Evolutionary conservation across 2,797 vertebrate genomes (phyloP).

Genomic region (Platyrinchus mystaceus): DNA sequence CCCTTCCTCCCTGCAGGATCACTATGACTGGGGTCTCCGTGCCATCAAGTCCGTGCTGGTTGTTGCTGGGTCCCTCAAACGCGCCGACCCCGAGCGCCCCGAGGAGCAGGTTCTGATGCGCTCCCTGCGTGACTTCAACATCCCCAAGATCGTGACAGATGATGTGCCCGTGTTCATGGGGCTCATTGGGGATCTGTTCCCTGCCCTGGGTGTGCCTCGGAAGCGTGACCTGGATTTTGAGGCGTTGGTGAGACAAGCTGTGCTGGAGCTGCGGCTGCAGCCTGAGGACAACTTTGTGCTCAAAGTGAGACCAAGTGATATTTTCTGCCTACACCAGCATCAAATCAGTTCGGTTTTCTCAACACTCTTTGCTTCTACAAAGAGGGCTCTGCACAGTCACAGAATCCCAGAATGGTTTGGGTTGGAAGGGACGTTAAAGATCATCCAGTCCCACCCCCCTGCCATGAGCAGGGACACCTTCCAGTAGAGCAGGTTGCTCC

Average conservation of each 20-base stretch:
- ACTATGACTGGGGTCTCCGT: slow-evolving; percentile 96
- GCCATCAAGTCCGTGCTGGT: slow-evolving; percentile 97
- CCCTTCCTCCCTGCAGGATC: slow-evolving; percentile 70
- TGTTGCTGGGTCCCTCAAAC: slow-evolving; percentile 91
- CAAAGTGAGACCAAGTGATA: slow-evolving; percentile 75
- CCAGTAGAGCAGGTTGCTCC: not conserved
- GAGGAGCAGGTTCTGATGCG: slow-evolving; percentile 97
- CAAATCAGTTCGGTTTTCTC: not conserved
- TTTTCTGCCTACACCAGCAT: not conserved
- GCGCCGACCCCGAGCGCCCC: slow-evolving; percentile 84
- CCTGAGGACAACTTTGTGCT: slow-evolving; percentile 94
- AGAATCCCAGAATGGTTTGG: not conserved
- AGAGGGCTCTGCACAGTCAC: not conserved
- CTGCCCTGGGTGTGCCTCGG: slow-evolving; percentile 87
- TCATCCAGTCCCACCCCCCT: no score
- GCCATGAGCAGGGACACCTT: not conserved
- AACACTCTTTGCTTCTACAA: not conserved
- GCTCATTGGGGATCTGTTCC: slow-evolving; percentile 92
- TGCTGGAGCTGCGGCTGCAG: slow-evolving; percentile 88
- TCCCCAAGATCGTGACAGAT: slow-evolving; percentile 92
- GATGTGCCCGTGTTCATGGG: slow-evolving; percentile 95
- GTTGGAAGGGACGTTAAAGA: not conserved
- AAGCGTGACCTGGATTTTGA: slow-evolving; percentile 88
- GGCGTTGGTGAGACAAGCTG: slow-evolving; percentile 83
- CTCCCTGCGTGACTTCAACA: slow-evolving; percentile 92